Evolutionary conservation across 2,888 invertebrate species (phyloP).

Genomic region (Steromphala cineraria): DNA sequence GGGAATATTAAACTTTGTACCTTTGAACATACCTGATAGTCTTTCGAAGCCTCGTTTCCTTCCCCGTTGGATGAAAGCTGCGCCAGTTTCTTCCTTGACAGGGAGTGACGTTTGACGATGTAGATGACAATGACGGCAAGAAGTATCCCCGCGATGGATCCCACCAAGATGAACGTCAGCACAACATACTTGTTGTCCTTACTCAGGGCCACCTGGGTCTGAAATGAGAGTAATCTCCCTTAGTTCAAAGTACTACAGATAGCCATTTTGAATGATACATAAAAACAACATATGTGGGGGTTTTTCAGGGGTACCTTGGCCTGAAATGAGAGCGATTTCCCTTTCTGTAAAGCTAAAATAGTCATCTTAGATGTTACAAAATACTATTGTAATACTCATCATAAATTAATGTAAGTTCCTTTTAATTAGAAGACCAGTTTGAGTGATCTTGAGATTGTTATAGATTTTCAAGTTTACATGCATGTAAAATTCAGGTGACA

Average conservation of each 20-base stretch:
- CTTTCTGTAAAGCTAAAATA: too few species aligned
- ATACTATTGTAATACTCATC: too few species aligned
- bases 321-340: too few species aligned
- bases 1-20: too few species aligned
- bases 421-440: too few species aligned
- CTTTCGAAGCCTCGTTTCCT: slow-evolving; percentile 86
- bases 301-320: too few species aligned
- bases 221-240: slow-evolving; percentile 31
- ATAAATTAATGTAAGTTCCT: too few species aligned
- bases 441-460: too few species aligned
- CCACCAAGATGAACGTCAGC: slow-evolving; percentile 80
- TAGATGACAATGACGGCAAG: slow-evolving; percentile 81
- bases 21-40: slow-evolving; percentile 85
- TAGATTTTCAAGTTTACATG: too few species aligned
- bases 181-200: slow-evolving; percentile 73
- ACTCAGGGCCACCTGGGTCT: slow-evolving; percentile 56
- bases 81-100: slow-evolving; percentile 86
- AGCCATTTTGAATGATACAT: not conserved
- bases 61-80: slow-evolving; percentile 84
- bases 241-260: not conserved
- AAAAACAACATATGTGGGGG: too few species aligned
- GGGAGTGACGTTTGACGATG: slow-evolving; percentile 85
- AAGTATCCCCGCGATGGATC: slow-evolving; percentile 81
- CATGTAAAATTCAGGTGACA: too few species aligned
- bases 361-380: too few species aligned